Base-by-base conservation (phyloP, 1,140 invertebrate species). In the Bathynomus jamesi region DNA sequence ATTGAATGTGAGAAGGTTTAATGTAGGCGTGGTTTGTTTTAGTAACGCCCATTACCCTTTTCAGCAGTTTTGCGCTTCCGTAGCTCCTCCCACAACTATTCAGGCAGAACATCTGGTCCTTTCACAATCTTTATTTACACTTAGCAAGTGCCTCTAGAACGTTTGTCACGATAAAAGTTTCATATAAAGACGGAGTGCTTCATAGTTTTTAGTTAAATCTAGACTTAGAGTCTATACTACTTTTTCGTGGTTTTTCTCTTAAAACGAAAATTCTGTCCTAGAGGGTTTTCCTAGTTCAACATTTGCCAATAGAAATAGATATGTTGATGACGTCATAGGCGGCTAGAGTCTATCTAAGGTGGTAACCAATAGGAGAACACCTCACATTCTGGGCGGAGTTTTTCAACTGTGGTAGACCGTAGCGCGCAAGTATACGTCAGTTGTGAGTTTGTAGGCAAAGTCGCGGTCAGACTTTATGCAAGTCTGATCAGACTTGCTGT, bases 401-500 rank as follows among this genome's bases (percentile, higher is more conserved):
- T 17, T 53, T 11, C 13, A 53, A 11, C 21, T 11, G 2, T 53
- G 40, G 40, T 53, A 53, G 40, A 53, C 40, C 40, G 40, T 53
- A 53, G 40, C 40, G 40, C 40, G 40, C 40, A 53, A 53, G 40
- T 53, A 21, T 53, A 53, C 5, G 5, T 76, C 73, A 75, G 76
- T 76, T 78, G 74, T 73, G 76, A 75, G 76, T 71, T 71, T 73
- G 73, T 72, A 70, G 71, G 73, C 71, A 75, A 70, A 69, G 74
- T 70, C 69, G 69, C 69, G 74, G 70, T 70, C 73, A 74, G 69
- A 69, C 73, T 72, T 73, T 69, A 70, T 70, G 71, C 71, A 74
- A 74, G 74, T 74, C 70, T 74, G 71, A 71, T 69, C 71, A 70
- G 69, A 71, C 69, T 67, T 71, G 72, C 69, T 71, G 74, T 73